phyloP scores from a whole-genome alignment of 1,140 invertebrate species.

The Alviniconcha marisindica region DNA sequence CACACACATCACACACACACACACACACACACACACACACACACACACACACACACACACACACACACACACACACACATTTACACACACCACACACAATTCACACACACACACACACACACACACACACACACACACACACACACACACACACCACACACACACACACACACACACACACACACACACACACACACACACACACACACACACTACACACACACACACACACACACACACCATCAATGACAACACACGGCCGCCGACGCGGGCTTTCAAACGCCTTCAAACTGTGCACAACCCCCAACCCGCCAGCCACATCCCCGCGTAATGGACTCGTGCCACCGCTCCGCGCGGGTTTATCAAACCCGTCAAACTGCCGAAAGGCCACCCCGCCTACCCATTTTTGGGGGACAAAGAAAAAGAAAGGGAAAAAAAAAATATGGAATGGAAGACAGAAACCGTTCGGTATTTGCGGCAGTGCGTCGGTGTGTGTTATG shows the following conservation, averaged over 20 bases:
- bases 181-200: neutral
- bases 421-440: neutral
- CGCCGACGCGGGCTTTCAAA: too few relatives aligned
- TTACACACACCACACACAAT: neutral
- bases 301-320: too few relatives aligned
- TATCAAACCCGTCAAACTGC: too few relatives aligned
- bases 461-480: too few relatives aligned
- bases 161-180: neutral
- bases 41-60: neutral
- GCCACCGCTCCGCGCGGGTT: too few relatives aligned
- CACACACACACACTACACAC: neutral
- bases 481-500: too few relatives aligned
- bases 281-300: too few relatives aligned
- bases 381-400: too few relatives aligned
- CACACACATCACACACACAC: neutral
- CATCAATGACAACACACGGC: too few relatives aligned
- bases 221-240: neutral
- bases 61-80: neutral
- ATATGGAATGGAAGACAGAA: neutral
- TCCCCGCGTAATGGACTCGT: too few relatives aligned
- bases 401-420: too few relatives aligned
- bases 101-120: neutral
- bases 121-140: neutral
- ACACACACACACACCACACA: conserved; percentile 19
- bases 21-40: too few relatives aligned